phyloP scores from a whole-genome alignment of 2,113 vertebrate species.

The Chionis minor region DNA sequence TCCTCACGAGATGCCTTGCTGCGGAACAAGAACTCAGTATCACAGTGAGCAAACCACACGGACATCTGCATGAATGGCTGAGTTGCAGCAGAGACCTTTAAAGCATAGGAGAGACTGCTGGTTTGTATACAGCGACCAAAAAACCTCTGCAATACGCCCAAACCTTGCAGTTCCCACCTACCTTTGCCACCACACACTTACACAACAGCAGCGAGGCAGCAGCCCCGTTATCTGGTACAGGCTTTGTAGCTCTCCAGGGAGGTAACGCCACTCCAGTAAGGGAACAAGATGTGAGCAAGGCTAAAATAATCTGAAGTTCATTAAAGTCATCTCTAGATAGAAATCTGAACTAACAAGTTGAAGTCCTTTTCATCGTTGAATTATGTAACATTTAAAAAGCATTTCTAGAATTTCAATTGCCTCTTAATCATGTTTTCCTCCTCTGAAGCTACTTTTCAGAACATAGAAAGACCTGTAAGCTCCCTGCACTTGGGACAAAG shows the following conservation, averaged over 20 bases:
- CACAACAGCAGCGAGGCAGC: not conserved
- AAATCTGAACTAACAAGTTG: not conserved
- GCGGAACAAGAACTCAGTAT: not conserved
- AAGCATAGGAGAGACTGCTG: not conserved
- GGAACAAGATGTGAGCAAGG: not conserved
- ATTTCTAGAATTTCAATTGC: not conserved
- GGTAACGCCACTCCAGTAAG: not conserved
- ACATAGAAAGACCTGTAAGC: not conserved
- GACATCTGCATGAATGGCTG: not conserved
- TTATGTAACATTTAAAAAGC: not conserved
- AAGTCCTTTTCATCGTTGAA: not conserved
- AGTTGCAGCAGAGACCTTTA: not conserved
- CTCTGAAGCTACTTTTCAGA: not conserved
- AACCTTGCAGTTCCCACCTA: not conserved
- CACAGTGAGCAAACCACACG: not conserved
- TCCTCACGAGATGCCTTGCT: not conserved
- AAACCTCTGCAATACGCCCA: not conserved
- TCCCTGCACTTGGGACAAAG: not conserved
- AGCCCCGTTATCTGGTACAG: not conserved
- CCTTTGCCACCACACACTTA: not conserved
- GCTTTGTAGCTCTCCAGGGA: not conserved
- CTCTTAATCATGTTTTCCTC: not conserved
- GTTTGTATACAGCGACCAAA: not conserved
- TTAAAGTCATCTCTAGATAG: not conserved
- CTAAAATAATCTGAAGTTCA: not conserved